Evolutionary conservation across 1,140 invertebrate species (phyloP).

Genomic region (Sycophila sp.): DNA sequence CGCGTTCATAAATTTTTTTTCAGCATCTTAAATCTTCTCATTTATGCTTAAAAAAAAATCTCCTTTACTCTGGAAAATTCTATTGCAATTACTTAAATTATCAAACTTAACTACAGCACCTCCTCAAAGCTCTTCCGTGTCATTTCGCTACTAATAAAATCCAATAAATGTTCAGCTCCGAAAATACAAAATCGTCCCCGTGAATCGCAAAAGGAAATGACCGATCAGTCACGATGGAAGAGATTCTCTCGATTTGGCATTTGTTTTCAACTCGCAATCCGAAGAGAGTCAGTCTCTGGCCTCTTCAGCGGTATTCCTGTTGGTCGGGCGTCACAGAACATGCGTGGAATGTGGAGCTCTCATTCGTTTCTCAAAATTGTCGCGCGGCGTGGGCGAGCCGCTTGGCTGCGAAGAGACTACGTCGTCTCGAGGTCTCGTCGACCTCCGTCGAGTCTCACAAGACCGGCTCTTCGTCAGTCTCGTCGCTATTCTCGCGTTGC

Average conservation of each 20-base stretch:
- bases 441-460: conserved; percentile 45
- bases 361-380: not conserved
- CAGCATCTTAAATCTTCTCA: not conserved
- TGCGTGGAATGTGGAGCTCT: conserved; percentile 20
- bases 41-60: not conserved
- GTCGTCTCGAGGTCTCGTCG: conserved; percentile 16
- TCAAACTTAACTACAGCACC: too few species aligned
- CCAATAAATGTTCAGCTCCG: too few species aligned
- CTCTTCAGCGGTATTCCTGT: not conserved
- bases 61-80: too few species aligned
- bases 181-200: too few species aligned
- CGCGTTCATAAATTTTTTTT: not conserved
- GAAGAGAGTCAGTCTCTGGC: not conserved
- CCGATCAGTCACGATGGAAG: too few species aligned
- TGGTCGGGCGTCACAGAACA: not conserved
- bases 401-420: conserved; percentile 5
- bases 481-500: conserved; percentile 54
- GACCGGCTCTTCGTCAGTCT: conserved; percentile 62
- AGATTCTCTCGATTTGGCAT: not conserved
- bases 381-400: conserved; percentile 15
- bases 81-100: too few species aligned
- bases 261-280: too few species aligned
- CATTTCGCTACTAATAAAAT: too few species aligned
- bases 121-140: too few species aligned
- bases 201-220: too few species aligned